Evolutionary conservation across 2,888 invertebrate genomes (phyloP).

Genomic region (Macrophya alboannulata): DNA sequence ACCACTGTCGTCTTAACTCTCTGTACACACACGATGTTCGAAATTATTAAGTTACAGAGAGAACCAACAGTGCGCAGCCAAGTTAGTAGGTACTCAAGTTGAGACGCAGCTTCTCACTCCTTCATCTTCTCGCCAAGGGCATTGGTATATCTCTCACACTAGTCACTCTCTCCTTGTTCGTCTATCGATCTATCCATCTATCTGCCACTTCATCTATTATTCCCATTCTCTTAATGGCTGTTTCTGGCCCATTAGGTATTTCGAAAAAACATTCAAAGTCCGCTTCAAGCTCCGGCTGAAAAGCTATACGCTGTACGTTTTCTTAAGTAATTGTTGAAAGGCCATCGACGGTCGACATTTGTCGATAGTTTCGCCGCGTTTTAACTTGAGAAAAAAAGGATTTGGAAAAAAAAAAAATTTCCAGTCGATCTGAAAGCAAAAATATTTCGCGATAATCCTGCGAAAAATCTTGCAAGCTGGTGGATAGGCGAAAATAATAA

Average conservation of each 20-base stretch:
- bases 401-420: background rate
- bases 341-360: background rate
- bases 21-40: constrained; percentile 16
- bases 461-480: background rate
- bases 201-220: background rate
- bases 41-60: constrained; percentile 45
- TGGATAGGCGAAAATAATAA: background rate
- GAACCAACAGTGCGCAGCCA: constrained; percentile 30
- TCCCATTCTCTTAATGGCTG: background rate
- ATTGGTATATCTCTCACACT: background rate
- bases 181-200: constrained; percentile 2
- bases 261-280: background rate
- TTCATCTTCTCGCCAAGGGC: constrained; percentile 19
- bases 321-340: background rate
- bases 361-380: background rate
- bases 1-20: constrained; percentile 19
- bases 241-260: background rate
- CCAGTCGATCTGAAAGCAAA: background rate
- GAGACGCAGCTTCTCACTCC: constrained; percentile 1
- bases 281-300: background rate
- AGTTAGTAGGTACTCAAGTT: constrained; percentile 33
- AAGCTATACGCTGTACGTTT: background rate
- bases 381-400: background rate
- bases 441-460: background rate
- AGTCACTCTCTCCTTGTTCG: background rate